Evolutionary conservation across 2,113 vertebrate species (phyloP), one percentile per base, ranked within the genome.

Genomic region (Aphelocoma coerulescens): DNA sequence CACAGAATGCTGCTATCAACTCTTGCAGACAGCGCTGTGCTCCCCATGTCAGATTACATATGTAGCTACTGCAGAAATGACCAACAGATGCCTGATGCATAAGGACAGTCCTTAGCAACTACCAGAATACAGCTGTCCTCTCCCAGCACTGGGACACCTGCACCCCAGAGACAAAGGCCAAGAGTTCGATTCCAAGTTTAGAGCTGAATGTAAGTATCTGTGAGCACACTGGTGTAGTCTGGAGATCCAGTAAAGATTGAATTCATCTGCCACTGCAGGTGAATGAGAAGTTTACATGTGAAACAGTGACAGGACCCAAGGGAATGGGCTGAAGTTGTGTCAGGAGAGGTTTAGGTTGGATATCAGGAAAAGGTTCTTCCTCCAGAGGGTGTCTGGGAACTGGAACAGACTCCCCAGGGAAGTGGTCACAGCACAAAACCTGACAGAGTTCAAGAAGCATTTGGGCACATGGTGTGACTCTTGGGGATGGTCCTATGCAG

Each of bases 101-200:
- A 12, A 75, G 37, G 30, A 37, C 37, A 68, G 28, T 7, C 37
- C 55, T 20, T 4, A 85, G 8, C 15, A 75, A 37, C 5, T 32
- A 59, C 11, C 20, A 72, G 80, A 67, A 52, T 6, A 48, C 6
- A 75, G 41, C 16, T 78, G 44, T 43, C 27, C 52, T 27, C 28
- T 71, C 17, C n/a, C 32, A 63, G 43, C 0, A 0, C 14, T 52
- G 32, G 32, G 7, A 27, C 2, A 2, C 13, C 35, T 51, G 9
- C 21, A 35, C 32, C 46, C 75, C 43, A 67, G 41, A 54, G 46
- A 46, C 12, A 84, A 69, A 59, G 11, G 9, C 14, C 18, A 46
- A 46, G 13, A 51, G 55, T 37, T 58, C n/a, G 18, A 13, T 59
- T 65, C 9, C 37, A 68, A 6, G 6, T 54, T 19, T 76, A 62